These are phyloP conservation scores for Lophotis ruficrista DNA, from an alignment of 2,113 vertebrate species.

Conservation along the genomic window DNA sequence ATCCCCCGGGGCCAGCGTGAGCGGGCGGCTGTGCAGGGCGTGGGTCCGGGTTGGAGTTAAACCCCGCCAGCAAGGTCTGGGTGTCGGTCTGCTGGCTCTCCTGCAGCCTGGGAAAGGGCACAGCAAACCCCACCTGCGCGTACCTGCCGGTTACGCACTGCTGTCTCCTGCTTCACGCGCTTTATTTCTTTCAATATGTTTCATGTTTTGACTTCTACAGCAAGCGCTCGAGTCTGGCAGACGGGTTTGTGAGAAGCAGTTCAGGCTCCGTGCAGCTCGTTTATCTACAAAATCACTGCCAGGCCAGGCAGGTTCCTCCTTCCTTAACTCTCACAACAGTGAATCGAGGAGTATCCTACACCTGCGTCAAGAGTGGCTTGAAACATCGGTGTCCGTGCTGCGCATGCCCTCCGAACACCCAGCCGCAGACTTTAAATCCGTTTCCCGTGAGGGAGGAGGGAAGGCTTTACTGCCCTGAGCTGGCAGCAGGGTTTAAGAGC, in stretches of 20 bases:
- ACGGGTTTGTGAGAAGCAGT: neutral
- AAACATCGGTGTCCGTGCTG: fast-evolving
- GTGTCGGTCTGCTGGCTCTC: neutral
- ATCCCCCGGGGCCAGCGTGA: too few relatives aligned
- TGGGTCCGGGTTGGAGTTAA: too few relatives aligned
- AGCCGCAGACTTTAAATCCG: neutral
- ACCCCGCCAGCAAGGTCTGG: neutral
- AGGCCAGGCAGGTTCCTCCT: neutral
- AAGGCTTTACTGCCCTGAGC: neutral
- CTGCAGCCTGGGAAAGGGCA: neutral
- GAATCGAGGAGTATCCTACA: neutral
- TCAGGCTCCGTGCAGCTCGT: neutral
- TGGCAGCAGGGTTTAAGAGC: neutral
- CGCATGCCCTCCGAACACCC: neutral
- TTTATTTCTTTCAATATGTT: neutral
- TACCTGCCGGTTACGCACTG: neutral
- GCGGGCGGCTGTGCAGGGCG: too few relatives aligned
- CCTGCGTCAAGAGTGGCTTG: neutral
- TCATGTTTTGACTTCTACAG: neutral
- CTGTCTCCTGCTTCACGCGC: fast-evolving
- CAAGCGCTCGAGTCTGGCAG: neutral
- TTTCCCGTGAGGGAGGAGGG: neutral
- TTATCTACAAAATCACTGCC: neutral
- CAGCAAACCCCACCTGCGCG: neutral
- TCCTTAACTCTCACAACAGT: fast-evolving